Conservation (phyloP, 2,797 vertebrate species). For the Clarias fuscus region DNA sequence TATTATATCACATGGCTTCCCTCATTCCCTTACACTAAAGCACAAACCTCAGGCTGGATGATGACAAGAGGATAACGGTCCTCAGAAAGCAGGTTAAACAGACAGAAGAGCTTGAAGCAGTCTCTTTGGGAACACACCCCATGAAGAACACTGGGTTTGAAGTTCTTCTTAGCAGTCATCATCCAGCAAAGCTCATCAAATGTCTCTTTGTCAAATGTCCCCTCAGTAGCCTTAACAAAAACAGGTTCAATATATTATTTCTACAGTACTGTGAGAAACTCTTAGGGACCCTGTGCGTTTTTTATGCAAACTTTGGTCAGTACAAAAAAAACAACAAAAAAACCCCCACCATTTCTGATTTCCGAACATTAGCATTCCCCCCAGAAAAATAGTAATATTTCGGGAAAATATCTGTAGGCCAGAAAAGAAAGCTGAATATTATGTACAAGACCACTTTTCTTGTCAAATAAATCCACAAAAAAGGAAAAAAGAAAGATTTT, state of each 20-base stretch:
- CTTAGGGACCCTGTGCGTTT: too few relatives aligned
- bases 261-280: too few relatives aligned
- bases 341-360: too few relatives aligned
- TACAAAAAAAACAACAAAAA: too few relatives aligned
- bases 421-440: too few relatives aligned
- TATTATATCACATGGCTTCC: neutral
- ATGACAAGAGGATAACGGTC: conserved; percentile 80
- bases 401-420: too few relatives aligned
- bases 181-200: conserved; percentile 83
- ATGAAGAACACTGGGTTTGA: conserved; percentile 54
- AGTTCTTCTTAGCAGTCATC: conserved; percentile 82
- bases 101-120: conserved; percentile 81
- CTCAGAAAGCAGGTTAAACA: conserved; percentile 82
- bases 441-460: too few relatives aligned
- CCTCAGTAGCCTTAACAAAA: conserved; percentile 72
- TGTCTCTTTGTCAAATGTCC: conserved; percentile 78
- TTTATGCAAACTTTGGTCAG: too few relatives aligned
- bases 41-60: conserved; percentile 73
- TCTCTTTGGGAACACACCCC: conserved; percentile 68
- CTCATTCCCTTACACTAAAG: neutral
- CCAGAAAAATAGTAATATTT: too few relatives aligned
- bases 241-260: neutral
- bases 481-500: too few relatives aligned
- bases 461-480: too few relatives aligned
- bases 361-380: too few relatives aligned